Base-by-base conservation (phyloP, 2,113 vertebrate species). In the Aegotheles bennettii region DNA sequence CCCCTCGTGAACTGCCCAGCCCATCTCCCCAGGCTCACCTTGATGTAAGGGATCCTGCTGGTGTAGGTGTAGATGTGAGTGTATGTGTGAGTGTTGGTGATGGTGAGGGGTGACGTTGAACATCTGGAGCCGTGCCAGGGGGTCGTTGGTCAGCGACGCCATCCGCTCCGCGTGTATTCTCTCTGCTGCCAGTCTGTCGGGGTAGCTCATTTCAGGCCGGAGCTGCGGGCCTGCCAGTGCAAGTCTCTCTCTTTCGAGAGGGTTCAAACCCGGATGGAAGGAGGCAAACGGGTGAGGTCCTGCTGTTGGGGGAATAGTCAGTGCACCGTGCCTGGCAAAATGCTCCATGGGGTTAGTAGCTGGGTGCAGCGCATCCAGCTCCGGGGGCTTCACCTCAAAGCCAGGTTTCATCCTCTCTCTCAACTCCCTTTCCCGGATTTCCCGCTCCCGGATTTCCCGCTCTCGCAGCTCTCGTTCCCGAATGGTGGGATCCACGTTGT, bases 41-140 rank as follows among this genome's bases (percentile, higher is more conserved):
- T 99, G 99, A 95, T 99, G 99, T 42, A 99, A 97, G 13, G 99
- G 99, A 79, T 99, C 99, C 98, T 99, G 99, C 98, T 99, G 99
- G 96, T 99, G 99, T 50, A 99, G 99, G 97, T 99, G 99, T 21
- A 99, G 98, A 95, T 99, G 99, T 1, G 99, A 99, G 98, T 99
- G 99, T 96, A 99, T 99, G 97, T 99, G 99, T 0, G 99, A 99
- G 96, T 99, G 99, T 96, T 99, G 99, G 98, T 99, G 99, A 80
- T 99, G 99, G 95, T 99, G 99, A 1, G 99, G 99, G 6, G 99
- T 99, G 79, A 99, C 99, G 20, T 99, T 99, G 98, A 99, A 99
- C 99, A 99, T 99, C 98, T 99, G 99, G 40, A 99, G 98, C 53
- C 99, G 98, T 5, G 99, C 99, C 95, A 99, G 98, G 25, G 99